Base-by-base conservation (phyloP, 2,797 vertebrate species). In the Phyllotis vaccarum region DNA sequence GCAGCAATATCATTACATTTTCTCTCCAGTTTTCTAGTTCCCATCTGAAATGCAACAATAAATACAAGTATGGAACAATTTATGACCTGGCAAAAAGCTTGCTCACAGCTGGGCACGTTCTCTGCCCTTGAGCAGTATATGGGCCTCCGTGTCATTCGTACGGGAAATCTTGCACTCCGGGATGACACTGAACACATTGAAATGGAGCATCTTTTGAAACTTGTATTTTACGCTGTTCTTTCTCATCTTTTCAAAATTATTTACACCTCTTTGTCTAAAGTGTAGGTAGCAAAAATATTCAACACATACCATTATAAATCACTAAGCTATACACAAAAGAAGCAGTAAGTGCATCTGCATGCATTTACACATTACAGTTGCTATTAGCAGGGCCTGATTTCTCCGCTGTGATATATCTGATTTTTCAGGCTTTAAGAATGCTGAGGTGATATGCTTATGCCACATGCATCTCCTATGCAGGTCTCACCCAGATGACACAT, bases 341-440 rank as follows among this genome's bases (percentile, higher is more conserved):
- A 98, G 98, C 98, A 98, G 98, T 99, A 98, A 98, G 97, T 98
- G 98, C 98, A 99, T 99, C 99, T 98, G 99, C 99, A 99, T 99
- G 99, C 99, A 99, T 98, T 98, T 98, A 98, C 97, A 97, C 97
- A 97, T 98, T 99, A 99, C 98, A 98, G 98, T 98, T 97, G 97
- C 98, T 98, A 99, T 99, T 90, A 94, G 79, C 72, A 85, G 97
- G 97, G 96, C 46, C 93, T 93, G 87, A 96, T 96, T 95, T 76
- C 91, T 98, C 95, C 95, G 95, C 89, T 95, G 97, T 78, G 76
- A 97, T 78, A 93, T 66, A 96, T 52, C 70, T 9, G 46, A n/a
- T 95, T 98, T 94, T 96, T 93, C 62, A 95, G 74, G 74, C 72
- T 95, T 95, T 95, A 91, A 93, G 97, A 89, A 24, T 96, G 75